A percentile compares a stretch with the other conserved stretches of the same genome.
Conservation (phyloP, 35 echinoderm and acorn worm genomes). For the Patiria miniata region DNA sequence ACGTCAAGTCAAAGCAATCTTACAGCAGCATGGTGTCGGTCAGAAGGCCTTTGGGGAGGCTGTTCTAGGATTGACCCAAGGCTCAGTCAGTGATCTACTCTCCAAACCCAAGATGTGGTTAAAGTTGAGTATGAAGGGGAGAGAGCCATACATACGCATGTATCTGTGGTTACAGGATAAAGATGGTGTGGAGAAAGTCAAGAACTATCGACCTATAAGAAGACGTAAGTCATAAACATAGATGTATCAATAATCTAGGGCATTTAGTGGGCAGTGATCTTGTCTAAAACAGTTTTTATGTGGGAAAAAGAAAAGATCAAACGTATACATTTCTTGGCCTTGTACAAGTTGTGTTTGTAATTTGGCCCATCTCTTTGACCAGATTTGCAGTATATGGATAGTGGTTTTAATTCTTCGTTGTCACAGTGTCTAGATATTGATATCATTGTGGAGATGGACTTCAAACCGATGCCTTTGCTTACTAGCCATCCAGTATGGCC, state of each 20-base stretch:
- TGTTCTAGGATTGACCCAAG: slow-evolving; percentile 94
- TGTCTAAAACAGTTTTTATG: too few relatives aligned
- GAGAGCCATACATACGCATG: slow-evolving; percentile 96
- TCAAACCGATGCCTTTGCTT: too few relatives aligned
- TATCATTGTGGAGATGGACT: too few relatives aligned
- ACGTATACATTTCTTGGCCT: too few relatives aligned
- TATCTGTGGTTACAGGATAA: slow-evolving; percentile 94
- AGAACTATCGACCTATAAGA: slow-evolving; percentile 78
- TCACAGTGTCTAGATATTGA: too few relatives aligned
- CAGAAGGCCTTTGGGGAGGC: slow-evolving; percentile 98
- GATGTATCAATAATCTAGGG: too few relatives aligned
- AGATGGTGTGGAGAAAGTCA: slow-evolving; percentile 86
- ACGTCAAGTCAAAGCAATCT: slow-evolving; percentile 85
- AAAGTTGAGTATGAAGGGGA: slow-evolving; percentile 97
- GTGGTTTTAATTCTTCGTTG: too few relatives aligned
- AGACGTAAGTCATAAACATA: slow-evolving; percentile 74
- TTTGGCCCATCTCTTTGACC: too few relatives aligned
- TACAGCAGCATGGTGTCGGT: slow-evolving; percentile 86
- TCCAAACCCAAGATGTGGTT: slow-evolving; percentile 99
- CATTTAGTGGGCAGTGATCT: background rate
- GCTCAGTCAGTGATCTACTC: slow-evolving; percentile 94
- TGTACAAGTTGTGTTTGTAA: too few relatives aligned
- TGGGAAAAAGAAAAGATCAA: too few relatives aligned
- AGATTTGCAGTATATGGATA: too few relatives aligned
- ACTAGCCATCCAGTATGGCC: too few relatives aligned